Evolutionary conservation across 2,888 invertebrate species (phyloP).

Genomic region (Hypolimnas misippus): DNA sequence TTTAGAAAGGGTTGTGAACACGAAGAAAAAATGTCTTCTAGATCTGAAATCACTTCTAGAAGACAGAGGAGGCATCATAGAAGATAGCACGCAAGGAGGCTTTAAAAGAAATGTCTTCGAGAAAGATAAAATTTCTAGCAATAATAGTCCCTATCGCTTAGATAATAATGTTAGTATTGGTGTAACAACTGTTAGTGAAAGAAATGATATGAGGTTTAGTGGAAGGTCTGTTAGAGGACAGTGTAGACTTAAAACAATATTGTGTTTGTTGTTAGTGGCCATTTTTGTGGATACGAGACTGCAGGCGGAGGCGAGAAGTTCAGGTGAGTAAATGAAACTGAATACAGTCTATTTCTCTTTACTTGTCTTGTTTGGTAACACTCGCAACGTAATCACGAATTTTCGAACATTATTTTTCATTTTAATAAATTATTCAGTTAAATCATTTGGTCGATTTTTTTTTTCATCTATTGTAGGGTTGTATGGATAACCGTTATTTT

Average conservation of each 20-base stretch:
- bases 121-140: conserved; percentile 56
- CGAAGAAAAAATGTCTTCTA: conserved; percentile 65
- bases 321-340: conserved; percentile 73
- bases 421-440: no score
- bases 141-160: conserved; percentile 60
- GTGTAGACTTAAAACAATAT: conserved; percentile 72
- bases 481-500: no score
- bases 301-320: conserved; percentile 70
- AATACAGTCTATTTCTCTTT: no score
- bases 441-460: no score
- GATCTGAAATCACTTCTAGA: conserved; percentile 76
- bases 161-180: conserved; percentile 63
- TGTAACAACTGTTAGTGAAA: conserved; percentile 48
- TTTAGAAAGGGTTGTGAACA: conserved; percentile 65
- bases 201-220: conserved; percentile 58
- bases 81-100: conserved; percentile 41
- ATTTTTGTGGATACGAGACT: conserved; percentile 62
- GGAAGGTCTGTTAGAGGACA: conserved; percentile 53
- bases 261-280: conserved; percentile 70
- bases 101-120: conserved; percentile 47
- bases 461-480: no score
- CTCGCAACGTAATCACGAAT: no score
- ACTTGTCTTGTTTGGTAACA: no score
- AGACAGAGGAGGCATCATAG: conserved; percentile 71
- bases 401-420: no score